phyloP scores from a whole-genome alignment of 2,888 invertebrate genomes.

The Rhamphomyia laevipes region DNA sequence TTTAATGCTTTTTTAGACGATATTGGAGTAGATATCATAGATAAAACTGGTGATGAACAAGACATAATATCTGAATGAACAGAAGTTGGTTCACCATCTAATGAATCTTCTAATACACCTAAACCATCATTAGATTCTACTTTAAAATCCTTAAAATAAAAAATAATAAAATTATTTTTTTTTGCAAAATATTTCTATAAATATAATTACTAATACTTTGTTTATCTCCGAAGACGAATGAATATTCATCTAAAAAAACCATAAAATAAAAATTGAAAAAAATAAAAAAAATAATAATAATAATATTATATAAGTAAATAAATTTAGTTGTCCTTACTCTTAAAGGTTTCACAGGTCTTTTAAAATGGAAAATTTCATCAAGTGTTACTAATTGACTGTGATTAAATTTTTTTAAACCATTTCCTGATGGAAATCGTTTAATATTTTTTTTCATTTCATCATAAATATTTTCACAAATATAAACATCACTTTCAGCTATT shows the following conservation, averaged over 20 bases:
- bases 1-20: constrained; percentile 26
- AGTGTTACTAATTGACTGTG: constrained; percentile 76
- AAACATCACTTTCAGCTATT: constrained; percentile 83
- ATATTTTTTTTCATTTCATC: constrained; percentile 76
- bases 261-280: not conserved
- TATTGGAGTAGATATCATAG: constrained; percentile 36
- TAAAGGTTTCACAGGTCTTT: constrained; percentile 51
- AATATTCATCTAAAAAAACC: not conserved
- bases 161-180: not conserved
- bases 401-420: constrained; percentile 67
- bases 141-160: constrained; percentile 22
- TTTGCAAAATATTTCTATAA: constrained; percentile 1
- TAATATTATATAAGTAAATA: not conserved
- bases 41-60: constrained; percentile 41
- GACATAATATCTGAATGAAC: constrained; percentile 69
- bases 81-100: constrained; percentile 68
- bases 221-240: not conserved
- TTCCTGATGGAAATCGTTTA: constrained; percentile 49
- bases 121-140: constrained; percentile 23
- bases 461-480: constrained; percentile 83
- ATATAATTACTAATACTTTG: not conserved
- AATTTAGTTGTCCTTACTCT: constrained; percentile 14
- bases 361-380: constrained; percentile 83
- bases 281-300: not conserved
- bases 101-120: constrained; percentile 59